Percentiles rank a stretch among this genome's conserved stretches.
Evolutionary conservation across 2,113 vertebrate species (phyloP).

Genomic region (Oplegnathus fasciatus): DNA sequence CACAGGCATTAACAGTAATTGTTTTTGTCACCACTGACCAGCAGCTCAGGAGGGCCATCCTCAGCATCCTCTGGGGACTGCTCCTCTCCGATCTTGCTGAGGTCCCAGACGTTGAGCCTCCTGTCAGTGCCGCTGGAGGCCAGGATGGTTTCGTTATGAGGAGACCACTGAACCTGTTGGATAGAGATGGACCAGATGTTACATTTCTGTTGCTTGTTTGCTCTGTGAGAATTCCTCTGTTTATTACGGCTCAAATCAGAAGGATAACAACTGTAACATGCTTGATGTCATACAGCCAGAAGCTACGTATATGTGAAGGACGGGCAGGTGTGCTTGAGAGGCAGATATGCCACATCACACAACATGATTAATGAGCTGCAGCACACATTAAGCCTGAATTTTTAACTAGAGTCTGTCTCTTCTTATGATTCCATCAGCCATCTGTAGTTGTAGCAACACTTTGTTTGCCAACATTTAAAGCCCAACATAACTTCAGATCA

Average conservation of each 20-base stretch:
- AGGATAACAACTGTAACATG: background rate
- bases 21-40: constrained; percentile 84
- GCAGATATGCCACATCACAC: background rate
- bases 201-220: background rate
- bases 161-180: constrained; percentile 97
- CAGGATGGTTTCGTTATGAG: constrained; percentile 98
- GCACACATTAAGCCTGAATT: background rate
- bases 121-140: constrained; percentile 98
- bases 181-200: background rate
- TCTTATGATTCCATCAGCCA: background rate
- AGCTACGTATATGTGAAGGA: background rate
- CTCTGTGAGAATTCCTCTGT: background rate
- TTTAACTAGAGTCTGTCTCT: background rate
- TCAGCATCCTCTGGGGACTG: constrained; percentile 98
- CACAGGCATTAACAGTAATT: background rate
- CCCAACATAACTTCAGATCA: background rate
- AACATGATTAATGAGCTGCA: background rate
- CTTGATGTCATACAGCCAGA: background rate
- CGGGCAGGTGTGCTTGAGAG: background rate
- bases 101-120: constrained; percentile 97
- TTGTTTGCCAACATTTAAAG: background rate
- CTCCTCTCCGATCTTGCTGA: constrained; percentile 99
- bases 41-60: constrained; percentile 96
- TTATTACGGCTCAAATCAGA: background rate
- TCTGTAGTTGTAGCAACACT: background rate